phyloP scores from a whole-genome alignment of 1,140 invertebrate genomes.

The Neoseiulus cucumeris region DNA sequence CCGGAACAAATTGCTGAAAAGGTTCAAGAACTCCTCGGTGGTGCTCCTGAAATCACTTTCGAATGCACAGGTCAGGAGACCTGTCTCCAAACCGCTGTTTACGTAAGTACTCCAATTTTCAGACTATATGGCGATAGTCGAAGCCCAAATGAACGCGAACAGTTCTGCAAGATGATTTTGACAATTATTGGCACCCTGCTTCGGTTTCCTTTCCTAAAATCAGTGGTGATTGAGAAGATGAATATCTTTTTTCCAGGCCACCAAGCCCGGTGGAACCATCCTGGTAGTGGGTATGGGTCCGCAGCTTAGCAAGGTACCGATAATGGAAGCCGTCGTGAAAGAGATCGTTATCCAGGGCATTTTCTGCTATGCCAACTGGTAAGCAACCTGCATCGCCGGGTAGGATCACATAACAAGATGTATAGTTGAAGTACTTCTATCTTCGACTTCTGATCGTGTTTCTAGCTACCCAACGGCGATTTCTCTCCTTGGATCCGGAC shows the following conservation, averaged over 20 bases:
- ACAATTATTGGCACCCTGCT: too few species aligned
- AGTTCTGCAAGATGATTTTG: too few species aligned
- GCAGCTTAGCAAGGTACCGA: constrained; percentile 51
- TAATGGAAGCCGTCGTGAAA: constrained; percentile 50
- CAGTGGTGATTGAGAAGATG: too few species aligned
- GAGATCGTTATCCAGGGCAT: constrained; percentile 80
- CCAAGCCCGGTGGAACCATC: constrained; percentile 54
- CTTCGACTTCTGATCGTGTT: too few species aligned
- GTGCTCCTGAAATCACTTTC: constrained; percentile 50
- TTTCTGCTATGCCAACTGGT: constrained; percentile 62
- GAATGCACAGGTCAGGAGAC: constrained; percentile 67
- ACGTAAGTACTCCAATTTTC: not conserved
- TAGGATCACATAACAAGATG: too few species aligned
- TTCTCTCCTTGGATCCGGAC: constrained; percentile 22
- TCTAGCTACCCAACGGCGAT: constrained; percentile 32
- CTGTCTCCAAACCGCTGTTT: constrained; percentile 47
- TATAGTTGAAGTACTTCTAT: too few species aligned
- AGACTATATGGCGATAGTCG: too few species aligned
- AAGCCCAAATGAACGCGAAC: too few species aligned
- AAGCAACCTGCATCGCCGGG: constrained; percentile 45
- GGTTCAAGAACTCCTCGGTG: constrained; percentile 42
- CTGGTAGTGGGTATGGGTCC: constrained; percentile 69
- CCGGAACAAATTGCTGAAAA: constrained; percentile 28
- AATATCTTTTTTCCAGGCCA: constrained; percentile 37
- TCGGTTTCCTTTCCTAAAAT: too few species aligned